These are phyloP conservation scores for Odontomachus brunneus DNA, from an alignment of 1,140 invertebrate species.

Conservation along the genomic window DNA sequence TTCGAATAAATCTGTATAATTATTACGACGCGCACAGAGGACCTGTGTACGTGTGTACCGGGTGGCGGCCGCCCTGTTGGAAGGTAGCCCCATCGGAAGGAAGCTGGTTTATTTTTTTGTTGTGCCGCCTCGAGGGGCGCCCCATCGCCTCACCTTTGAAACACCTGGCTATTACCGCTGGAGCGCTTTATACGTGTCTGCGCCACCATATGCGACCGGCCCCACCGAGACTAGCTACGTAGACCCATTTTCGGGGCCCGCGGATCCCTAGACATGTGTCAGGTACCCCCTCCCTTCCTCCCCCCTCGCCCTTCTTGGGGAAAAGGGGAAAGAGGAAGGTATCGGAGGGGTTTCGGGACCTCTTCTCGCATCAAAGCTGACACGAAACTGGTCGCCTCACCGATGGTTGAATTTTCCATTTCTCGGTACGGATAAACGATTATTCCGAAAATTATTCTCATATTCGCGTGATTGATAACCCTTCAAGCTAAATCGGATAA, in stretches of 20 bases:
- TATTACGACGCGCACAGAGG: conserved; percentile 67
- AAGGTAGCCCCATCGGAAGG: conserved; percentile 82
- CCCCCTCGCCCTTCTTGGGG: neutral
- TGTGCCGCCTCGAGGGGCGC: conserved; percentile 78
- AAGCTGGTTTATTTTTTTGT: conserved; percentile 83
- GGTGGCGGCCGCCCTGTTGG: conserved; percentile 66
- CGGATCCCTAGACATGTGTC: conserved; percentile 77
- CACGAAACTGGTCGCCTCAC: conserved; percentile 25
- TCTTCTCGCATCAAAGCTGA: conserved; percentile 40
- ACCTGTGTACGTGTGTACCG: conserved; percentile 64
- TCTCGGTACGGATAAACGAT: neutral
- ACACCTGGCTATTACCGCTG: conserved; percentile 84
- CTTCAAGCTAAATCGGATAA: neutral
- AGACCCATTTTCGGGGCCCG: conserved; percentile 82
- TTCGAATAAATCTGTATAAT: conserved; percentile 80
- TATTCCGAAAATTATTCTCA: too few species aligned
- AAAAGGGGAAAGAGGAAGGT: conserved; percentile 15
- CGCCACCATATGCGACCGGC: conserved; percentile 82
- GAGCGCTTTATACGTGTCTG: conserved; percentile 76
- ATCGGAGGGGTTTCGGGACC: conserved; percentile 29
- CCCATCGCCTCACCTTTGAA: conserved; percentile 81
- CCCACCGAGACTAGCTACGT: conserved; percentile 84
- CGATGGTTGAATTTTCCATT: conserved; percentile 48
- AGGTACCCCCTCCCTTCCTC: conserved; percentile 5
- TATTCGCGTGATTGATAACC: too few species aligned